Evolutionary conservation across 2,888 invertebrate genomes (phyloP).

Genomic region (Harmothoe impar): DNA sequence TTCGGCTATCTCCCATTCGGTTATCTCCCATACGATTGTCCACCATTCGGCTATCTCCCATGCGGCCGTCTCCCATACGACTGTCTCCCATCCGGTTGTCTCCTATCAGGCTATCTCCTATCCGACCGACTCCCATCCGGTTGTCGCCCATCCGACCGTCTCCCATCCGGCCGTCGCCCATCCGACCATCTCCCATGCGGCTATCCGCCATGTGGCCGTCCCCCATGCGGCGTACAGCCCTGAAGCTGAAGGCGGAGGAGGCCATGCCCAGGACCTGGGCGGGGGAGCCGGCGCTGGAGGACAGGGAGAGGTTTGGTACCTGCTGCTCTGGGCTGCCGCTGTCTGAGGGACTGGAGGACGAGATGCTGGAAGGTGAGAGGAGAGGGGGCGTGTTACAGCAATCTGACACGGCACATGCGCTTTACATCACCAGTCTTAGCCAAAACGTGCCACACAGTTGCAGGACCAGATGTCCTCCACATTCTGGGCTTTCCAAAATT

Average conservation of each 20-base stretch:
- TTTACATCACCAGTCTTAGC: too few species aligned
- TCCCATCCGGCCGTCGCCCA: not conserved
- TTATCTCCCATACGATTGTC: not conserved
- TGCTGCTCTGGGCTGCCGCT: conserved; percentile 53
- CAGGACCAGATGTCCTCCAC: too few species aligned
- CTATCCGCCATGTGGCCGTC: not conserved
- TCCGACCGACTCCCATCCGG: not conserved
- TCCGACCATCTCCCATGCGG: not conserved
- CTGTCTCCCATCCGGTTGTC: too few species aligned
- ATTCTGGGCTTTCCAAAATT: too few species aligned
- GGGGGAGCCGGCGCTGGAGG: not conserved
- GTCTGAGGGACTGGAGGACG: conserved; percentile 55
- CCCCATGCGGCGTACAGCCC: not conserved
- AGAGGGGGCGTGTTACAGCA: not conserved
- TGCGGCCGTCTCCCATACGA: too few species aligned
- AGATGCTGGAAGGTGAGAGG: conserved; percentile 9
- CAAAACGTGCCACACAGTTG: too few species aligned
- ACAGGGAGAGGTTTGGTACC: conserved; percentile 19
- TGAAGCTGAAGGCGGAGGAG: conserved; percentile 43
- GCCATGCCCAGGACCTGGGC: not conserved
- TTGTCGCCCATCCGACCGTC: not conserved
- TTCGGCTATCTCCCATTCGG: not conserved
- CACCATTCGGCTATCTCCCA: not conserved
- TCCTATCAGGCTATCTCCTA: not conserved
- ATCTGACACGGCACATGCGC: too few species aligned